Conservation (phyloP, 1,140 invertebrate species). For the Drosophila nigrodunni region DNA sequence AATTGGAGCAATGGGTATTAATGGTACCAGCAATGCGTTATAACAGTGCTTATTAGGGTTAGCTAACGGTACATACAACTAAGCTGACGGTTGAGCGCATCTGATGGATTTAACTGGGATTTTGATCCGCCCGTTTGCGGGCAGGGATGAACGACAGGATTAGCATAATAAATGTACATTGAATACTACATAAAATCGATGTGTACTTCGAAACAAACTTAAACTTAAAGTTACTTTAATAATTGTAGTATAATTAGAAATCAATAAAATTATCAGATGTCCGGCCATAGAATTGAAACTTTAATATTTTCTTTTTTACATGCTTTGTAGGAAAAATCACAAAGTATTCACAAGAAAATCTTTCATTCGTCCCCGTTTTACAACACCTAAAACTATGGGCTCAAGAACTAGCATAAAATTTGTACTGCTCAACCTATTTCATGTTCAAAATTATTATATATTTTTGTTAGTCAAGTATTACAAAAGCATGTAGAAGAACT, state of each 20-base stretch:
- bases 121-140: background rate
- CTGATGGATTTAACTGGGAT: constrained; percentile 15
- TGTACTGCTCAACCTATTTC: no score
- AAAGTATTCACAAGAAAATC: no score
- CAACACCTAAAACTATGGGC: no score
- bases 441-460: background rate
- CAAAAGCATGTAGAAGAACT: constrained; percentile 8
- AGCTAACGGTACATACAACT: constrained; percentile 13
- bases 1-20: constrained; percentile 75
- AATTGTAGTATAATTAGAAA: no score
- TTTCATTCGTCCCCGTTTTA: no score
- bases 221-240: constrained; percentile 7
- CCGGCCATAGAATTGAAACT: no score
- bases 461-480: background rate
- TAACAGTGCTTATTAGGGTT: constrained; percentile 70
- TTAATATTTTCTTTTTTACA: no score
- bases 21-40: constrained; percentile 58
- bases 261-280: no score
- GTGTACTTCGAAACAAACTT: background rate
- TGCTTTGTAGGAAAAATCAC: no score
- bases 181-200: constrained; percentile 47
- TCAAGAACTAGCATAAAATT: no score
- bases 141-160: constrained; percentile 16
- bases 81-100: constrained; percentile 22
- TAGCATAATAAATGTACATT: constrained; percentile 63